Evolutionary conservation across 2,888 invertebrate genomes (phyloP).

Genomic region (Oithona nana): DNA sequence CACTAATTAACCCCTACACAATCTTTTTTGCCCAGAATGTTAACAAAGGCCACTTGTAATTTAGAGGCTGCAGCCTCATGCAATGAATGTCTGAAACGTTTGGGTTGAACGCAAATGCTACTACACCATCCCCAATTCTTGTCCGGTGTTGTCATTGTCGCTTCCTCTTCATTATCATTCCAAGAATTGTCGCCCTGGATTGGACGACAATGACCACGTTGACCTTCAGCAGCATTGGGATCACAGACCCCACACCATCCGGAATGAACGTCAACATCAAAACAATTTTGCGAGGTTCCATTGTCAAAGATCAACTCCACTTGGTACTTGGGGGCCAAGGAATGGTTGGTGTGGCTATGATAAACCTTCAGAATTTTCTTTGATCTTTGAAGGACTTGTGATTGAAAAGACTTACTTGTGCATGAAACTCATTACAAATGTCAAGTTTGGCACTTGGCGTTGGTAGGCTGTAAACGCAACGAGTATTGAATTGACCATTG

Average conservation of each 20-base stretch:
- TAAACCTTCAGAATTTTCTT: too few relatives aligned
- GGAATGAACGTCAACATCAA: not conserved
- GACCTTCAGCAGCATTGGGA: not conserved
- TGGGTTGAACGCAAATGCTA: not conserved
- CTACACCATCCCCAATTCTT: not conserved
- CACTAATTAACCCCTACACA: too few relatives aligned
- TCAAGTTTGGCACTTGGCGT: not conserved
- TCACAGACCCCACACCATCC: slow-evolving; percentile 12
- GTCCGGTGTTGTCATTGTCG: not conserved
- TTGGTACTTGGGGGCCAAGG: not conserved
- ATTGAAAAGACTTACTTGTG: too few relatives aligned
- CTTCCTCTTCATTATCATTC: not conserved
- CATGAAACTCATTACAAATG: not conserved
- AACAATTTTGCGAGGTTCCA: not conserved
- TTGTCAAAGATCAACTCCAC: not conserved
- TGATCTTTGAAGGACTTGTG: too few relatives aligned
- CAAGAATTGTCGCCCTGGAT: not conserved
- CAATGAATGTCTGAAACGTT: not conserved
- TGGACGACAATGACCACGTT: not conserved
- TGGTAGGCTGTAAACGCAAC: not conserved
- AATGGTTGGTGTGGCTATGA: too few relatives aligned
- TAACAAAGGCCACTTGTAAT: not conserved
- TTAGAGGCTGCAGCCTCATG: not conserved
- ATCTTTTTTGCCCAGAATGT: not conserved
- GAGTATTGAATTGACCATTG: not conserved